These are phyloP conservation scores for Sialis fuliginosa DNA, from an alignment of 2,888 invertebrate species.

Conservation along the genomic window DNA sequence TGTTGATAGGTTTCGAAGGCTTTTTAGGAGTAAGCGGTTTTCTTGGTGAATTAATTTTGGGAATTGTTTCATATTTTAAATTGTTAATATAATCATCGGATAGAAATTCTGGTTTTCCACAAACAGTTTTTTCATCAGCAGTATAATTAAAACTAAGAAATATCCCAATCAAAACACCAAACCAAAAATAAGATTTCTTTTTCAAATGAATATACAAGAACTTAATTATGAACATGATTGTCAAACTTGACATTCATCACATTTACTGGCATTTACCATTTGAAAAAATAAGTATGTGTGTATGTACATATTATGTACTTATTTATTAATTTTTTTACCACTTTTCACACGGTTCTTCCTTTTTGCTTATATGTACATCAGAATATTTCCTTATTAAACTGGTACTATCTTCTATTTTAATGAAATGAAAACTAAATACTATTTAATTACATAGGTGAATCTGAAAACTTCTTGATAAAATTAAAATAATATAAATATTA, in stretches of 20 bases:
- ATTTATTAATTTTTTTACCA: too few species aligned
- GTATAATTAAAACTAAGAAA: constrained; percentile 2
- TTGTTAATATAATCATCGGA: constrained; percentile 6
- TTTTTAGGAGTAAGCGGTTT: constrained; percentile 21
- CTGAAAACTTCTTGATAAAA: too few species aligned
- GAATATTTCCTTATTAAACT: too few species aligned
- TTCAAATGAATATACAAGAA: constrained; percentile 3
- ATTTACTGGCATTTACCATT: too few species aligned
- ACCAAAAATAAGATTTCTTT: constrained; percentile 4
- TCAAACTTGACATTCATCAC: not conserved
- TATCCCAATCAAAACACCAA: constrained; percentile 3
- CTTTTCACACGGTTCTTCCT: too few species aligned
- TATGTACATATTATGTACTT: too few species aligned
- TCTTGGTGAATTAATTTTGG: constrained; percentile 11
- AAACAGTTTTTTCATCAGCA: constrained; percentile 4
- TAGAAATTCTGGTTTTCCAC: not conserved
- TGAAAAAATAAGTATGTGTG: too few species aligned
- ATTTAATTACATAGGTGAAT: too few species aligned
- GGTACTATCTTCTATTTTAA: too few species aligned
- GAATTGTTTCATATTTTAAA: constrained; percentile 9
- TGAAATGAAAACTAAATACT: too few species aligned
- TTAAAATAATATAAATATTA: too few species aligned
- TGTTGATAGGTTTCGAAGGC: constrained; percentile 41
- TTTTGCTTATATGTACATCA: too few species aligned
- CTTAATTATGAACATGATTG: not conserved